These are phyloP conservation scores for Echeneis naucrates DNA, from an alignment of 2,797 vertebrate genomes.

Conservation along the genomic window DNA sequence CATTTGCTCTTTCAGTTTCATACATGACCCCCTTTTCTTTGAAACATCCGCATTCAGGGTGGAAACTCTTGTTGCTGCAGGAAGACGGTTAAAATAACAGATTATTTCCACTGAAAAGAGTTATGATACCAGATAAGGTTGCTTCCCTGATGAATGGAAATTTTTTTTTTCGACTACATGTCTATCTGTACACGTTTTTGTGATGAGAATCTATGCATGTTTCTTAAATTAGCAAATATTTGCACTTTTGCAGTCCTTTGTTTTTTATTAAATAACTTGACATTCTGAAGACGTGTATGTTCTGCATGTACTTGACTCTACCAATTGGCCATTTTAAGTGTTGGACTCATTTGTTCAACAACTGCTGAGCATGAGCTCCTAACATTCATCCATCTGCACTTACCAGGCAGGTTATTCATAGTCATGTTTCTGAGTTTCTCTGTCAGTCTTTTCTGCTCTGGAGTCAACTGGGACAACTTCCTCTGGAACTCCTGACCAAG, in stretches of 20 bases:
- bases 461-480: constrained; percentile 89
- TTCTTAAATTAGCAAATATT: not conserved
- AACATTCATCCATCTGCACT: constrained; percentile 63
- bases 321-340: not conserved
- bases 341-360: not conserved
- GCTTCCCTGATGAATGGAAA: not conserved
- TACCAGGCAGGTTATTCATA: constrained; percentile 83
- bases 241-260: not conserved
- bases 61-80: constrained; percentile 80
- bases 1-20: constrained; percentile 91
- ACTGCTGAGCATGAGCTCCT: not conserved
- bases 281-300: not conserved
- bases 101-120: not conserved
- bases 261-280: not conserved
- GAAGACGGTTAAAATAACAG: constrained; percentile 13
- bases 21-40: constrained; percentile 90
- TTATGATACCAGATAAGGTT: not conserved
- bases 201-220: too few relatives aligned
- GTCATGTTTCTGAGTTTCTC: constrained; percentile 90
- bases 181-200: too few relatives aligned
- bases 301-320: not conserved
- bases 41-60: constrained; percentile 83
- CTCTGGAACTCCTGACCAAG: constrained; percentile 91
- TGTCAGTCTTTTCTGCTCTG: constrained; percentile 91
- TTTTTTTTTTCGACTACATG: too few relatives aligned